phyloP scores from a whole-genome alignment of 2,113 vertebrate genomes.

The Echinops telfairi region DNA sequence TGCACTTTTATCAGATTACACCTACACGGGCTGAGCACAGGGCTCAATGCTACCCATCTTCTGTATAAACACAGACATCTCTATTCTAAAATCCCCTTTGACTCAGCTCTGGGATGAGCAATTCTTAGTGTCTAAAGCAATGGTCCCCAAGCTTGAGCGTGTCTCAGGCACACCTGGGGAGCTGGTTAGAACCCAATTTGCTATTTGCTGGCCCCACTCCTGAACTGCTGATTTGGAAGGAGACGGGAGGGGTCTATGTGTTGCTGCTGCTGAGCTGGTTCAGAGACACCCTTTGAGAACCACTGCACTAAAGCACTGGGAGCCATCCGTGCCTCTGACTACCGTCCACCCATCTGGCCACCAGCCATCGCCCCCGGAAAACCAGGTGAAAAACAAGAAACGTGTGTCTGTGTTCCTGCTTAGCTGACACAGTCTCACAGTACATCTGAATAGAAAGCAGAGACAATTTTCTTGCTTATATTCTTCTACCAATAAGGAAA shows the following conservation, averaged over 20 bases:
- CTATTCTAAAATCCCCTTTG: conserved; percentile 12
- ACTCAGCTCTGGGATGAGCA: not conserved
- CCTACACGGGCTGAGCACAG: not conserved
- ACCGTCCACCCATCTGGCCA: not conserved
- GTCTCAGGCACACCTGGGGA: not conserved
- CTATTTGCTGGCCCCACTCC: not conserved
- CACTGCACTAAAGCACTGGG: not conserved
- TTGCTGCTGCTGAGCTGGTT: not conserved
- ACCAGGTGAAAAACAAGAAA: not conserved
- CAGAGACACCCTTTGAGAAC: not conserved
- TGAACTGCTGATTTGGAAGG: conserved; percentile 23
- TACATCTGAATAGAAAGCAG: not conserved
- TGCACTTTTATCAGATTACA: not conserved
- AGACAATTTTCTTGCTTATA: not conserved
- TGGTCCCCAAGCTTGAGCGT: not conserved
- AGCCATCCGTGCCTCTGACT: not conserved
- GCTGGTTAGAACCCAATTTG: not conserved
- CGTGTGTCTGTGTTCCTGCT: not conserved
- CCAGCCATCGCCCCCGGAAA: not conserved
- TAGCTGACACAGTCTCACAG: not conserved
- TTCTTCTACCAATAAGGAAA: not conserved
- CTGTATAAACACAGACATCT: not conserved
- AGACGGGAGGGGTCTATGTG: not conserved
- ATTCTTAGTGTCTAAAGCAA: not conserved
- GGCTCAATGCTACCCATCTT: not conserved